A percentile compares a stretch with the other conserved stretches of the same genome.
Evolutionary conservation across 2,888 invertebrate genomes (phyloP).

Genomic region (Horisme vitalbata): DNA sequence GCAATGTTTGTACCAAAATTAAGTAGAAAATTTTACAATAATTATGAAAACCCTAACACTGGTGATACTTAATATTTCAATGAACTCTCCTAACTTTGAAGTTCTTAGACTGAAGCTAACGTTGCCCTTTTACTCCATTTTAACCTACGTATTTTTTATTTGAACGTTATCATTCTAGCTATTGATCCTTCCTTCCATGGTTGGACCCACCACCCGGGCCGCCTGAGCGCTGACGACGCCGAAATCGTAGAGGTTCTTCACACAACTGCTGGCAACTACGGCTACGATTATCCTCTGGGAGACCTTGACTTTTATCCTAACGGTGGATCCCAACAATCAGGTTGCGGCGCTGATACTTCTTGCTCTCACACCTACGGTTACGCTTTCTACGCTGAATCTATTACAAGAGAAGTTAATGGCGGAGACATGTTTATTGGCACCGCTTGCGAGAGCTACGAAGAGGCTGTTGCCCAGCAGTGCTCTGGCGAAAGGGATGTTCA

Average conservation of each 20-base stretch:
- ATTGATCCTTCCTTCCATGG: conserved; percentile 69
- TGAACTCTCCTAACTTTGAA: no score
- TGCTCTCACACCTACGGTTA: conserved; percentile 62
- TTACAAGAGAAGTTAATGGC: conserved; percentile 39
- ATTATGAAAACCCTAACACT: no score
- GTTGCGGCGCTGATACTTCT: conserved; percentile 48
- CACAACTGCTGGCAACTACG: conserved; percentile 56
- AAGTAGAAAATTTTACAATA: no score
- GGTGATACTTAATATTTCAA: no score
- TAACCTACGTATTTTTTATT: no score
- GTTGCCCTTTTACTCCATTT: no score
- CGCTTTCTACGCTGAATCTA: conserved; percentile 65
- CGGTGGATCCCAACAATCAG: conserved; percentile 59
- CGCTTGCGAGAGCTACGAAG: conserved; percentile 52
- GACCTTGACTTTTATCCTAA: conserved; percentile 71
- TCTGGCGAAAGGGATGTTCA: conserved; percentile 46
- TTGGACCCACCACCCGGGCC: conserved; percentile 67
- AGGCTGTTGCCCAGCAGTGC: conserved; percentile 51
- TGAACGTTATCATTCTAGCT: conserved; percentile 49
- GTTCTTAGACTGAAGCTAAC: no score
- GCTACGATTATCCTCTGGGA: conserved; percentile 68
- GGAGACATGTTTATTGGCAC: conserved; percentile 60
- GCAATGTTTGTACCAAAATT: no score
- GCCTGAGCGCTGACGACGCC: conserved; percentile 55
- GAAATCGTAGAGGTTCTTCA: conserved; percentile 68